Evolutionary conservation across 2,888 invertebrate species (phyloP), one percentile per base, ranked within the genome.

Genomic region (Conops quadrifasciatus): DNA sequence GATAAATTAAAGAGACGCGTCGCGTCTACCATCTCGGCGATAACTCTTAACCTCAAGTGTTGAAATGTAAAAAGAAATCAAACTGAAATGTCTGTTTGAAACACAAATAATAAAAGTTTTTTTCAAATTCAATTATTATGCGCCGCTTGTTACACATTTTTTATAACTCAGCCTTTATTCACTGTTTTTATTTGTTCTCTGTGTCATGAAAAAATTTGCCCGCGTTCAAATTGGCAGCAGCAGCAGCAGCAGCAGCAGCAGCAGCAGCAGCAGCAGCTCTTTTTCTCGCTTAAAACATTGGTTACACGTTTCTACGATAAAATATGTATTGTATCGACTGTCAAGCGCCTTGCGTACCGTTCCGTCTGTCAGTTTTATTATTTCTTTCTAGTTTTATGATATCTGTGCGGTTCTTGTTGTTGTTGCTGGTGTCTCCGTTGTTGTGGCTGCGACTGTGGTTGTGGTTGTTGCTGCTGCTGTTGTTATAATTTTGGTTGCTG

Each of bases 61-160:
- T 36, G 5, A 36, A 36, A 36, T 36, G 4, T 36, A 36, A 36
- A 36, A 36, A 36, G 36, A 36, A 36, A 36, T 36, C 36, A 36
- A 36, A 36, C 9, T 36, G 36, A 36, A 36, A 36, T 36, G 36
- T 36, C n/a, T n/a, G n/a, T 36, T 36, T 36, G 4, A 36, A 36
- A 36, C 9, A 36, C 36, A 36, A 36, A n/a, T n/a, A 36, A 36
- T 36, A 9, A 36, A 36, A 36, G n/a, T n/a, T 24, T 9, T 26
- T 26, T 58, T 58, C 7, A 13, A 15, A n/a, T 71, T 64, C 71
- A 74, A 72, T 72, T 74, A 56, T 64, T 74, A 72, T 74, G 72
- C 72, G 72, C 43, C 43, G 72, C 72, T 66, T 69, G 74, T 63
- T 70, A 59, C 36, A 47, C 47, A 7, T 65, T 65, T 70, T 71